These are phyloP conservation scores for Tenthredo livida DNA, from an alignment of 2,888 invertebrate species.

Conservation along the genomic window DNA sequence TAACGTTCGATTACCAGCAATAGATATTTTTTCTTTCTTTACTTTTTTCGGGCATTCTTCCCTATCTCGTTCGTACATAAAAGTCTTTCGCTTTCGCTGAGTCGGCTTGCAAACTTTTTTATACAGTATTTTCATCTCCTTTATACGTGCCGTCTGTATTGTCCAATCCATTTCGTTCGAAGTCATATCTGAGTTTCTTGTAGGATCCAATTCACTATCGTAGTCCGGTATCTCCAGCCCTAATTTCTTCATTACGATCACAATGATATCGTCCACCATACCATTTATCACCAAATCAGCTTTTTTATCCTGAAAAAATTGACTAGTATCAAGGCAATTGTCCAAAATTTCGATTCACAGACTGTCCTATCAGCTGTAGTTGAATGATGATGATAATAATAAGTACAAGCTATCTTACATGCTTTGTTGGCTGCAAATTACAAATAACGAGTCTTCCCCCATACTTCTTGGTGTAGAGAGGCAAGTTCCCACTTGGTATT, in stretches of 20 bases:
- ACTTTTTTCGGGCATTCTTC: conserved; percentile 62
- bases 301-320: conserved; percentile 88
- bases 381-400: not conserved
- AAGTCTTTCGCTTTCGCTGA: conserved; percentile 75
- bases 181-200: conserved; percentile 79
- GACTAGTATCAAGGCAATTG: not conserved
- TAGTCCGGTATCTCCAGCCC: conserved; percentile 88
- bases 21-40: conserved; percentile 60
- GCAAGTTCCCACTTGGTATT: conserved; percentile 96
- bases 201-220: conserved; percentile 83
- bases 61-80: conserved; percentile 74
- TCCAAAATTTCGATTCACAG: not conserved
- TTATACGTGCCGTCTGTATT: conserved; percentile 82
- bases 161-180: conserved; percentile 86
- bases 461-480: conserved; percentile 90
- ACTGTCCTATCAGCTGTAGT: not conserved
- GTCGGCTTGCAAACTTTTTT: conserved; percentile 79
- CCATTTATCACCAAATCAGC: conserved; percentile 93
- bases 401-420: conserved; percentile 82
- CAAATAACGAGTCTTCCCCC: conserved; percentile 95
- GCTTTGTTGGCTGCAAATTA: conserved; percentile 98
- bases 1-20: conserved; percentile 55
- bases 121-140: conserved; percentile 83
- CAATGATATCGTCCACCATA: conserved; percentile 92
- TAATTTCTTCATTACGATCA: conserved; percentile 87